A percentile compares a stretch with the other conserved stretches of the same genome.
phyloP scores from a whole-genome alignment of 2,797 vertebrate species.

The Lutra lutra region DNA sequence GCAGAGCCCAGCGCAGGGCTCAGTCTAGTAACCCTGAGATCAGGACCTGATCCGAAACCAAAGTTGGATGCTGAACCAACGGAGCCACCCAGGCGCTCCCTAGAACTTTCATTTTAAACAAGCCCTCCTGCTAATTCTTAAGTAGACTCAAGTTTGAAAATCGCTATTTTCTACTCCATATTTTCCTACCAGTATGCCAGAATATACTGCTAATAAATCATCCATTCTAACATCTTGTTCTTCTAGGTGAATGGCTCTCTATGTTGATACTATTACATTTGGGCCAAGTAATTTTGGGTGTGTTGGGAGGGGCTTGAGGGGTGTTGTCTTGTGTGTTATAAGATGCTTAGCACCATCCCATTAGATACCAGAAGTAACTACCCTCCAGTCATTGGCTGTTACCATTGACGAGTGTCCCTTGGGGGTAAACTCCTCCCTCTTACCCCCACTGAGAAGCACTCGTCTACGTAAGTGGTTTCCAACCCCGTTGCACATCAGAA shows the following conservation, averaged over 20 bases:
- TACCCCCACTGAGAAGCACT: neutral
- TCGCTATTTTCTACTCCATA: neutral
- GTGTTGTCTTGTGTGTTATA: neutral
- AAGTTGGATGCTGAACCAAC: neutral
- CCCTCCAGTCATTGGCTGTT: neutral
- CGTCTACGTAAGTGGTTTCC: neutral
- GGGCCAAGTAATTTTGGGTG: neutral
- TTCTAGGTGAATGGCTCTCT: neutral
- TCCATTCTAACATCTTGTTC: neutral
- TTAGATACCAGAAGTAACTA: neutral
- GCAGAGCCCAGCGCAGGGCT: neutral
- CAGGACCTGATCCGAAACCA: neutral
- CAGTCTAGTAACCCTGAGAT: neutral
- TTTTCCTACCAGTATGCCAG: neutral
- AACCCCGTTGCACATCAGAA: neutral
- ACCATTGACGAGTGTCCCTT: neutral
- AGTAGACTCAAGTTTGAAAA: neutral
- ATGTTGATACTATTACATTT: neutral
- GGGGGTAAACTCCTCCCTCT: neutral
- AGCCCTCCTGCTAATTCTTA: neutral
- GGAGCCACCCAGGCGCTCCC: neutral
- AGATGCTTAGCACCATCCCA: neutral
- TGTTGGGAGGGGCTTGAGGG: neutral
- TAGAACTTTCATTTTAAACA: neutral
- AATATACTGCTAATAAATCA: neutral